Conservation (phyloP, 2,888 invertebrate genomes). For the Eudemis profundana region DNA sequence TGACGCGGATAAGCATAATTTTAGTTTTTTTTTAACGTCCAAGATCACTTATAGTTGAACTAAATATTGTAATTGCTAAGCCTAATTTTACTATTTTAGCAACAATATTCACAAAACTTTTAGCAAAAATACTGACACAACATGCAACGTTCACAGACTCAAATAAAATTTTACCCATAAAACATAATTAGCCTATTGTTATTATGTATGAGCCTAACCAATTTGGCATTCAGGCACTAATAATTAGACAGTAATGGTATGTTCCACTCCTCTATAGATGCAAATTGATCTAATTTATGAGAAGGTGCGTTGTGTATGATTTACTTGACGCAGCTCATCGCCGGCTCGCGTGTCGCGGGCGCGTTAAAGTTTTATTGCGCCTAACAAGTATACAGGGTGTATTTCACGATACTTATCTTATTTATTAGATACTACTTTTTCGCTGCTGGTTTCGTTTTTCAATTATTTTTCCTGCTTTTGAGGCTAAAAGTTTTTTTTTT, state of each 20-base stretch:
- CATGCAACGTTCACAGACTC: too few relatives aligned
- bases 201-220: too few relatives aligned
- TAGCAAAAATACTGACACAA: too few relatives aligned
- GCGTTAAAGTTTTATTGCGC: neutral
- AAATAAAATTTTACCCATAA: too few relatives aligned
- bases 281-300: slow-evolving; percentile 22
- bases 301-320: slow-evolving; percentile 10
- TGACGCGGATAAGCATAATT: too few relatives aligned
- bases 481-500: neutral
- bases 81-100: too few relatives aligned
- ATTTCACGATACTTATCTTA: slow-evolving; percentile 27
- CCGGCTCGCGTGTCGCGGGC: slow-evolving; percentile 24
- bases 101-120: too few relatives aligned
- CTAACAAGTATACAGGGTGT: slow-evolving; percentile 18
- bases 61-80: too few relatives aligned
- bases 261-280: neutral
- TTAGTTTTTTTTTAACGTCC: too few relatives aligned
- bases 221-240: too few relatives aligned
- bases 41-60: too few relatives aligned
- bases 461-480: neutral
- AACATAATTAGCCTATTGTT: too few relatives aligned
- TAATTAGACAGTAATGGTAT: neutral
- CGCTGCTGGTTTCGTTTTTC: neutral
- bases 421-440: slow-evolving; percentile 4
- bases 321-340: slow-evolving; percentile 13